Evolutionary conservation across 2,888 invertebrate species (phyloP), one percentile per base, ranked within the genome.

Genomic region (Podabrus alpinus): DNA sequence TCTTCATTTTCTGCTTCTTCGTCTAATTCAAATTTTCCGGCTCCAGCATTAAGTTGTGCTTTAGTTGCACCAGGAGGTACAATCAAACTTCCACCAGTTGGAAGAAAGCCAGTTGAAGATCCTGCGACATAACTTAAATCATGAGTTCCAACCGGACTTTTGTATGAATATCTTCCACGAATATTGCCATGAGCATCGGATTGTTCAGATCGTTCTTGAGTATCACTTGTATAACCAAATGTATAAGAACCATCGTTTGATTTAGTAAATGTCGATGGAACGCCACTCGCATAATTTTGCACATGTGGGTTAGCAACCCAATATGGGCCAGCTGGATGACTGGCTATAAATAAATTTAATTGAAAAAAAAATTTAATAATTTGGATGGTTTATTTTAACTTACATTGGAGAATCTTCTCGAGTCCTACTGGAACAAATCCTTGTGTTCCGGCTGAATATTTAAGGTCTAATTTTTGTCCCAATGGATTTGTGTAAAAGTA

Each of bases 51-150:
- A 16, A 79, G 66, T 67, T 79, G 75, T 15, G 71, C 69, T 64
- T 77, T 80, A 19, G 29, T 72, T 21, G 80, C 66, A 16, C 81
- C 81, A 73, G 81, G 81, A 17, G 81, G 77, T 17, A 60, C 64
- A 24, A 82, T 81, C 76, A 87, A 81, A 79, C 84, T 87, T 24
- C 86, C 86, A 29, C 85, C 85, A 73, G 86, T 84, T 61, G 86
- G 83, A 60, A 84, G 81, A 74, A 83, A 84, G 24, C 82, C 83
- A 69, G 81, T 82, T 17, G 69, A 64, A 45, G 80, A 77, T 17
- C 81, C 83, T 15, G 82, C 82, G 3, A 81, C 79, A 45, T 79
- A 83, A 67, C 78, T 80, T 45, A 82, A 77, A 74, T 81, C 81
- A 70, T 82, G 82, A 15, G 21, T 71, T 45, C 81, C 82, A 15